Base-by-base conservation (phyloP, 2,797 vertebrate genomes). In the Babyrousa celebensis region DNA sequence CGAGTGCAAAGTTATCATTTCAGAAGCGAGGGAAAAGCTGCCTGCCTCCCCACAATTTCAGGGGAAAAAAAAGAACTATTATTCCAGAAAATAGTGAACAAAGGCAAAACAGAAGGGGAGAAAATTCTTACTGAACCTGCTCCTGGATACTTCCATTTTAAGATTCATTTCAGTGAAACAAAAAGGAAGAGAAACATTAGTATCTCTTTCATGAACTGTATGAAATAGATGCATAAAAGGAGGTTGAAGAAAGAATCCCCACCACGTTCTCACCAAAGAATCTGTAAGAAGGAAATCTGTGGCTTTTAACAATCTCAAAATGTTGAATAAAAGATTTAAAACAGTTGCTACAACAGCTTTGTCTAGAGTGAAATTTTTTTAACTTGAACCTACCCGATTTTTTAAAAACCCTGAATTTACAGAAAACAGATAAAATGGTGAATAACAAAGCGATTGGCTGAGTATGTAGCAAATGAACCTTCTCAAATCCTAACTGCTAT, bases 21-120 rank as follows among this genome's bases (percentile, higher is more conserved):
- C 71, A 65, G 52, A 75, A 82, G 27, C 93, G 78, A 97, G 80
- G 95, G 79, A 84, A 94, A 98, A 95, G 92, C 88, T 83, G 68
- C 95, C 97, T 71, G 32, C n/a, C 10, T 77, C 52, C 0, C 32
- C 79, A 85, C 94, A 93, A 95, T 97, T 96, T 98, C 96, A 96
- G 85, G 71, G 83, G 71, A 84, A 91, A 52, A 16, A 71, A 56
- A 80, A 96, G 48, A 52, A 84, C 36, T 36, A 92, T 95, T 91
- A 91, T 92, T 97, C 96, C 48, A 75, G 2, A 70, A 74, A 95
- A 97, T 68, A 36, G 58, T 48, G 17, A 79, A 68, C 80, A 78
- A 96, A 96, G 21, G 36, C 92, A 97, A 95, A 63, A 43, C 58
- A 32, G 52, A 68, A 62, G 58, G 14, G 0, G 0, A 71, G 67